Evolutionary conservation across 1,140 invertebrate genomes (phyloP).

Genomic region (Myzus persicae): DNA sequence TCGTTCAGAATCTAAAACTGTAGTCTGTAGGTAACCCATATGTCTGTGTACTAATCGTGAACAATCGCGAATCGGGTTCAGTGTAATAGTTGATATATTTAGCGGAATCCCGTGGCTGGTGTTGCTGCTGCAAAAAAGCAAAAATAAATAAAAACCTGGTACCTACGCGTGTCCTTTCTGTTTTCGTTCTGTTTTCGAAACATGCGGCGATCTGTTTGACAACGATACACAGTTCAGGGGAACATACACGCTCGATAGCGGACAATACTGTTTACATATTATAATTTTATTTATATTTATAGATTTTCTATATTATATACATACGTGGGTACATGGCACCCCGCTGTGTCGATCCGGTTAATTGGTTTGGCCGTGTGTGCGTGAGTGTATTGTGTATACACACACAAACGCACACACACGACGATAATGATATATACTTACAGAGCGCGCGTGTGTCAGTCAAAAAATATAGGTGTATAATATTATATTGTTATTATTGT

Average conservation of each 20-base stretch:
- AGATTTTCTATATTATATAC: not conserved
- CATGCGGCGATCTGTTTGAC: not conserved
- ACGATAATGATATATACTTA: not conserved
- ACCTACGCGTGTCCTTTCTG: not conserved
- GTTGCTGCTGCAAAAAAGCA: not conserved
- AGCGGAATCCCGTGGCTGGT: not conserved
- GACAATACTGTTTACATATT: not conserved
- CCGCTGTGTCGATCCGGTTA: not conserved
- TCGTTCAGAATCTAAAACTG: not conserved
- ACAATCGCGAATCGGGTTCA: not conserved
- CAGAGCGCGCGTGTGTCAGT: not conserved
- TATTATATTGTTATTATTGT: not conserved
- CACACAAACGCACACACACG: no score
- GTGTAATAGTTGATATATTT: not conserved
- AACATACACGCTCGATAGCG: not conserved
- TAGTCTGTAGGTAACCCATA: no score
- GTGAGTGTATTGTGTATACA: not conserved
- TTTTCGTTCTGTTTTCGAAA: not conserved
- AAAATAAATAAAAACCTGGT: not conserved
- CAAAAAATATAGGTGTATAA: not conserved
- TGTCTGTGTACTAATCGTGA: no score
- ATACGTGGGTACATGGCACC: not conserved
- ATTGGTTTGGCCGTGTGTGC: conserved; percentile 13
- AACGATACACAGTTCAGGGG: not conserved
- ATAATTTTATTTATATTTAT: not conserved